Evolutionary conservation across 2,888 invertebrate genomes (phyloP).

Genomic region (Empis stercorea): DNA sequence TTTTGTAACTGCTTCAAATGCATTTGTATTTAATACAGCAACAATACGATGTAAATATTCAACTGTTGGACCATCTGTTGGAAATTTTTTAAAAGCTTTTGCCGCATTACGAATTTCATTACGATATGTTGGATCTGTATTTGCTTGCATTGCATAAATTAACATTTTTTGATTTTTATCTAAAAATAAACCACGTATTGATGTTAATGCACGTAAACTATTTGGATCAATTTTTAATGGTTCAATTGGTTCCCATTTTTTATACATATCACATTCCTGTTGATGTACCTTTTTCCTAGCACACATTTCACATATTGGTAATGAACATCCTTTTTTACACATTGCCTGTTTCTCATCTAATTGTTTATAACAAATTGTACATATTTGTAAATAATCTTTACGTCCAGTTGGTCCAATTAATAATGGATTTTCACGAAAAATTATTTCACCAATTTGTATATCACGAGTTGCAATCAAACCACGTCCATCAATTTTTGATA

Average conservation of each 20-base stretch:
- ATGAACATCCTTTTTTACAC: slow-evolving; percentile 51
- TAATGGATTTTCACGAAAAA: slow-evolving; percentile 58
- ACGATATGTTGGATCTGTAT: slow-evolving; percentile 27
- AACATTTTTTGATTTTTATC: slow-evolving; percentile 26
- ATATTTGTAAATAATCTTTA: slow-evolving; percentile 43
- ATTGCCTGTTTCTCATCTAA: slow-evolving; percentile 32
- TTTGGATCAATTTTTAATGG: slow-evolving; percentile 19
- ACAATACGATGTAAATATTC: slow-evolving; percentile 29
- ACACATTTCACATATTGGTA: slow-evolving; percentile 56
- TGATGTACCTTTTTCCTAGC: slow-evolving; percentile 44
- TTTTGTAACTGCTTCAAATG: slow-evolving; percentile 32
- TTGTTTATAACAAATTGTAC: slow-evolving; percentile 49
- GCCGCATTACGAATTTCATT: slow-evolving; percentile 31
- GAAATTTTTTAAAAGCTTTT: slow-evolving; percentile 31
- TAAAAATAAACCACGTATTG: slow-evolving; percentile 29
- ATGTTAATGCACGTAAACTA: slow-evolving; percentile 28
- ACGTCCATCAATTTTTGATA: slow-evolving; percentile 52
- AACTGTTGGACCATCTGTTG: slow-evolving; percentile 28
- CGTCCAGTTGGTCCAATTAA: slow-evolving; percentile 54
- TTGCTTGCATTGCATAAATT: slow-evolving; percentile 32
- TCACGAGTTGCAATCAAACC: slow-evolving; percentile 57
- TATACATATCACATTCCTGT: slow-evolving; percentile 51
- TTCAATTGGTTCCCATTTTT: slow-evolving; percentile 43
- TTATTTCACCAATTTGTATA: slow-evolving; percentile 51
- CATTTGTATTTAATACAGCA: slow-evolving; percentile 35